Evolutionary conservation across 2,888 invertebrate genomes (phyloP).

Genomic region (Stenotaenia linearis): DNA sequence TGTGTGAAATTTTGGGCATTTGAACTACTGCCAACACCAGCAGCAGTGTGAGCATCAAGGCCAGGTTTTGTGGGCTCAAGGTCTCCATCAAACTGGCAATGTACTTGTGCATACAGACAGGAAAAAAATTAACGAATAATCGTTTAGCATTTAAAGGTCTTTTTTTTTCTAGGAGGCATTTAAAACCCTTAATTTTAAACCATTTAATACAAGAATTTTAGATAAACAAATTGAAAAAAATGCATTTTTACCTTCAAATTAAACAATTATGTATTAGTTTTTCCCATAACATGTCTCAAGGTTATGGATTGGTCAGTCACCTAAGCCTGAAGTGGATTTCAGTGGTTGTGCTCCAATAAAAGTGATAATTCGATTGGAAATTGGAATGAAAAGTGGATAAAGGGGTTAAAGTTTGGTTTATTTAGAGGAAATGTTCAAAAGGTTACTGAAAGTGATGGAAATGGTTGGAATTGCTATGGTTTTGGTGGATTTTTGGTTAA

Average conservation of each 20-base stretch:
- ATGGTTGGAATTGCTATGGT: no score
- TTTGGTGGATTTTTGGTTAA: no score
- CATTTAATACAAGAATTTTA: neutral
- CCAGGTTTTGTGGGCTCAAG: slow-evolving; percentile 17
- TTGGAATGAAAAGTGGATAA: no score
- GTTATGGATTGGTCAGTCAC: neutral
- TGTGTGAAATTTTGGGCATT: neutral
- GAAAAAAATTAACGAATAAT: neutral
- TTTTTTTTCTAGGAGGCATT: neutral
- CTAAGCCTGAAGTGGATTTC: neutral
- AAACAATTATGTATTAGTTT: no score
- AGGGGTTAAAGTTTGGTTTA: no score
- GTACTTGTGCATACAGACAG: neutral
- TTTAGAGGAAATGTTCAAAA: no score
- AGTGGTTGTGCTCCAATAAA: neutral
- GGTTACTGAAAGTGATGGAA: no score
- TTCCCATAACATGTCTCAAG: no score
- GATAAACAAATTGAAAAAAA: no score
- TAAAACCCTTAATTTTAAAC: neutral
- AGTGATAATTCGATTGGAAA: neutral
- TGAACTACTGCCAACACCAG: slow-evolving; percentile 18
- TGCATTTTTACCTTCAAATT: no score
- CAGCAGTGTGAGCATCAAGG: slow-evolving; percentile 18
- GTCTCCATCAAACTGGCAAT: slow-evolving; percentile 3
- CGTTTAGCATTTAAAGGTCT: neutral